Conservation (phyloP, 2,797 vertebrate genomes). For the Acrossocheilus fasciatus region DNA sequence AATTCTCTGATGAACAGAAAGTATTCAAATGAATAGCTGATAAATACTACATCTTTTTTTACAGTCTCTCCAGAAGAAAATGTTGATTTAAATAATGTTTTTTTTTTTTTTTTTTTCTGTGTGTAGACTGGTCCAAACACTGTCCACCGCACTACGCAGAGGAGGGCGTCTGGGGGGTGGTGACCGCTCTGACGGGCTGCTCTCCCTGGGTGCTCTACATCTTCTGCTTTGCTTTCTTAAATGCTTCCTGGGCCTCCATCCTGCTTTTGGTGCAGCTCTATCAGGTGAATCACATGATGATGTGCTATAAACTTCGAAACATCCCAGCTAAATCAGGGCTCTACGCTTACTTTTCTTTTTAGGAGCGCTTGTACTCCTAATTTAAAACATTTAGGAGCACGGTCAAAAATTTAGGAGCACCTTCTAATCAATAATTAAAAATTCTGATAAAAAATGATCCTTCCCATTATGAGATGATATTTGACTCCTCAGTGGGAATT, state of each 20-base stretch:
- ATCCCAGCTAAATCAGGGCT: no score
- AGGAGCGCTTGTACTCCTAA: no score
- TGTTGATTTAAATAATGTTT: not conserved
- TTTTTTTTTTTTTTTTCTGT: not conserved
- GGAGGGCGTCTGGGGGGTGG: constrained; percentile 81
- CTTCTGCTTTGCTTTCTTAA: constrained; percentile 82
- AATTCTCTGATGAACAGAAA: not conserved
- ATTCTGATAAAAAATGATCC: no score
- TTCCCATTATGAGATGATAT: no score
- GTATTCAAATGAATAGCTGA: not conserved
- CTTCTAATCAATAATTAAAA: no score
- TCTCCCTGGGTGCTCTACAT: constrained; percentile 91
- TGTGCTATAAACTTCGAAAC: not conserved
- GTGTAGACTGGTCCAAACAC: constrained; percentile 86
- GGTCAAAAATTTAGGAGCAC: no score
- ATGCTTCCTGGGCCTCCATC: constrained; percentile 83
- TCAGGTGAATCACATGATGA: constrained; percentile 79
- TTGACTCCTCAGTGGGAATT: no score
- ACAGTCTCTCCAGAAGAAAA: not conserved
- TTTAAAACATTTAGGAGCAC: no score
- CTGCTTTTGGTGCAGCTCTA: constrained; percentile 87
- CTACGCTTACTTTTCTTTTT: no score
- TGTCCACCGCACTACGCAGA: constrained; percentile 79
- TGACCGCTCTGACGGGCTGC: constrained; percentile 80
- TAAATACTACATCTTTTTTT: not conserved